phyloP scores from a whole-genome alignment of 2,113 vertebrate genomes.

The Microcebus jonahi region DNA sequence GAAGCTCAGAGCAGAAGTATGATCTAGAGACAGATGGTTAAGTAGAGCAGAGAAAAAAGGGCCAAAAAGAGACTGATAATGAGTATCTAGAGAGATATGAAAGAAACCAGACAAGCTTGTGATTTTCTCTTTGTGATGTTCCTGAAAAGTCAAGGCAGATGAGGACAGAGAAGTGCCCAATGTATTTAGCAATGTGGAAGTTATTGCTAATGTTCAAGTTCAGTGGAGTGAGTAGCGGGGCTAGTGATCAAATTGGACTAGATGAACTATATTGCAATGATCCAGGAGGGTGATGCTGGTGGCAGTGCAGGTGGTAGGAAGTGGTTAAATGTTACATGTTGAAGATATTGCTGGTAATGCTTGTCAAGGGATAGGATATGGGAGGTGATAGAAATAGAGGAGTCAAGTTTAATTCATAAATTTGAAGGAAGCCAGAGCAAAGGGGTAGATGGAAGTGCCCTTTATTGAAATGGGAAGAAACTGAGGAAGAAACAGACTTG shows the following conservation, averaged over 20 bases:
- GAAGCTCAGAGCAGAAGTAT: not conserved
- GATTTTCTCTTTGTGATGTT: not conserved
- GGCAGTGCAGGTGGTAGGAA: not conserved
- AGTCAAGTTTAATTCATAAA: not conserved
- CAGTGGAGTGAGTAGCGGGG: not conserved
- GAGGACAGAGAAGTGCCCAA: not conserved
- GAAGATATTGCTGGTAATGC: not conserved
- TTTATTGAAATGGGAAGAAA: slow-evolving; percentile 8
- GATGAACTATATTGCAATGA: not conserved
- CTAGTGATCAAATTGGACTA: not conserved
- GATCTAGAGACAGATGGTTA: not conserved
- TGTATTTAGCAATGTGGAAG: not conserved
- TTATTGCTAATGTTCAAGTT: not conserved
- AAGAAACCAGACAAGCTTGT: not conserved
- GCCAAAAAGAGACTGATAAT: not conserved
- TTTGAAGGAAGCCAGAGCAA: not conserved
- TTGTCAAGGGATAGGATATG: not conserved
- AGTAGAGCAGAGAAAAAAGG: not conserved
- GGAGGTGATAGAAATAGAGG: not conserved
- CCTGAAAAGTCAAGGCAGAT: not conserved
- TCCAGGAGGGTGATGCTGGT: not conserved
- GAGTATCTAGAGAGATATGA: not conserved
- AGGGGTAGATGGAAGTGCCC: not conserved
- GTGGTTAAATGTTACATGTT: not conserved
- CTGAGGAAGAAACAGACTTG: not conserved